Evolutionary conservation across 2,888 invertebrate species (phyloP).

Genomic region (Cephalotes varians): DNA sequence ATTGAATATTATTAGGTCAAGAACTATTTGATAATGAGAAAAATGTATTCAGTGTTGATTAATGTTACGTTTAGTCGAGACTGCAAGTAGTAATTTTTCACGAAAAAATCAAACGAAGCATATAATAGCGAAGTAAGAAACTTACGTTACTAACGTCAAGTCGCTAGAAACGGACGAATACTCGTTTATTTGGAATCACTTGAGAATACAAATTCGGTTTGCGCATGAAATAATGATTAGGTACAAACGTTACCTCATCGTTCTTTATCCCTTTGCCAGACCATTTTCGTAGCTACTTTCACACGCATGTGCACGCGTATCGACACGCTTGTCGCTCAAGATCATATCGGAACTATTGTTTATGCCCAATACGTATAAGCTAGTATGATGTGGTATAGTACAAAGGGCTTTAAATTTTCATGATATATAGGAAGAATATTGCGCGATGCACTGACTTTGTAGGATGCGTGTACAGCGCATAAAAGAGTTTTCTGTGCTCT

Average conservation of each 20-base stretch:
- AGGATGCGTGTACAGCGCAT: conserved; percentile 24
- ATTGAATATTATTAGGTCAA: too few relatives aligned
- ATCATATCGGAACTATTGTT: conserved; percentile 75
- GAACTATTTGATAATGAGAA: neutral
- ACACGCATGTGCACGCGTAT: conserved; percentile 41
- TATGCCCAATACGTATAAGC: conserved; percentile 63
- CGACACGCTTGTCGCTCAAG: conserved; percentile 55
- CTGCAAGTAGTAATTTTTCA: conserved; percentile 3
- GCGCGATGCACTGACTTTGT: neutral
- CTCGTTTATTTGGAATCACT: neutral
- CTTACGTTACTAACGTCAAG: neutral
- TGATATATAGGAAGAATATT: conserved; percentile 57
- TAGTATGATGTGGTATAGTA: neutral
- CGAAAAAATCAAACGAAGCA: neutral
- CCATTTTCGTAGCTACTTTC: conserved; percentile 41
- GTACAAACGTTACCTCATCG: conserved; percentile 2
- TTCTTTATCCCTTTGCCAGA: conserved; percentile 52
- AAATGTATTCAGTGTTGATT: neutral
- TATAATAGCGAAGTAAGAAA: neutral
- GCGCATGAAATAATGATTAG: conserved; percentile 27
- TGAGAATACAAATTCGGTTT: conserved; percentile 19
- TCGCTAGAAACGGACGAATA: conserved; percentile 4
- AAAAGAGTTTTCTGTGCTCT: conserved; percentile 40
- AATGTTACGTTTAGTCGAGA: neutral
- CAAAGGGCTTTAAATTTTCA: conserved; percentile 70